Base-by-base conservation (phyloP, 2,113 vertebrate genomes). In the Xenotilapia caudafasciata region DNA sequence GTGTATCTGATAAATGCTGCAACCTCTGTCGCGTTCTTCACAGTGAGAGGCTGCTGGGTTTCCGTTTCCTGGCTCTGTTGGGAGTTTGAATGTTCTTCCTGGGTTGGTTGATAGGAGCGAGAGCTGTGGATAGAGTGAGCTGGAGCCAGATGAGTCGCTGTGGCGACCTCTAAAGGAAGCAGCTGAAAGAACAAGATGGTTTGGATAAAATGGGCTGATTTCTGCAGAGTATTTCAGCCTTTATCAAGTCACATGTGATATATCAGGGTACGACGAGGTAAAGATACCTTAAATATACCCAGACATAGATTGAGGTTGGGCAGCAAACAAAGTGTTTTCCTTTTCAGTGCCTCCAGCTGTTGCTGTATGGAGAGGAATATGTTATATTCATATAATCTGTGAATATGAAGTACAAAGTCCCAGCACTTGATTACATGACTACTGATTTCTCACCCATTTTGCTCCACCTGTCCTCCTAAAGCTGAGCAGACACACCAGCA, bases 31-130 rank as follows among this genome's bases (percentile, higher is more conserved):
- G 19, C 2, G n/a, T 54, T 54, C 53, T 5, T 62, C 58, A 62
- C 9, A 62, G 58, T 19, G 58, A 35, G 58, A 35, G 28, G 28
- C 31, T 3, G 9, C 0, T 7, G 58, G 58, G 28, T 0, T 33
- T 0, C 28, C 4, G 3, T 60, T 10, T 19, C 9, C 15, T 33
- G 58, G 28, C 58, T 62, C 0, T 62, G 28, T 62, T 62, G 58
- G 31, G 58, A 35, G 17, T 62, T 62, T 62, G 58, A 35, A 62
- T n/a, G 31, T 62, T 62, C 56, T 17, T 31, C 17, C 31, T 62
- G 58, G 31, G 58, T 62, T 5, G 6, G 31, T 62, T 62, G 17
- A 62, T 0, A n/a, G 58, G 6, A 35, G 58, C 0, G 28, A 35
- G 55, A 17, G 56, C 56, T 60, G 5, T 60, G 56, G 56, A 60